Conservation (phyloP, 2,113 vertebrate genomes). For the Anser cygnoides region DNA sequence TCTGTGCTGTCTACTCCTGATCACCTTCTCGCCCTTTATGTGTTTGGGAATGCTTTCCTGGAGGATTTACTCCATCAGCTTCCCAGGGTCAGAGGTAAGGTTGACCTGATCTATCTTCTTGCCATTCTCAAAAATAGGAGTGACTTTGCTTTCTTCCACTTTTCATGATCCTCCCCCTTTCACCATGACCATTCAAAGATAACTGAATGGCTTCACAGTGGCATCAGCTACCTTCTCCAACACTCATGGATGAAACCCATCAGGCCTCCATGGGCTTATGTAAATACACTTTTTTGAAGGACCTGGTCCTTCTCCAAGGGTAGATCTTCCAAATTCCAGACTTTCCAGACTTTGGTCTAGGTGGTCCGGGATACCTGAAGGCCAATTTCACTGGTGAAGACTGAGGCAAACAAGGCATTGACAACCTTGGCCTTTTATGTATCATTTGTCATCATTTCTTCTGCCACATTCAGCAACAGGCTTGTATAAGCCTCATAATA, state of each 20-base stretch:
- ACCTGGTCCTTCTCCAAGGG: background rate
- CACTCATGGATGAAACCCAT: background rate
- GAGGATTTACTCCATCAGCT: background rate
- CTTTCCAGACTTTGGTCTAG: background rate
- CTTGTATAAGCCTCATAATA: background rate
- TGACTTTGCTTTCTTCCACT: background rate
- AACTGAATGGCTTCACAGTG: background rate
- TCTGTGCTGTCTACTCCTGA: background rate
- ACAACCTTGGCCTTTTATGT: background rate
- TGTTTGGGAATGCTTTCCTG: background rate
- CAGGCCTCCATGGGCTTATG: background rate
- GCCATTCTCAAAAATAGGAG: background rate
- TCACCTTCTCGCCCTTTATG: background rate
- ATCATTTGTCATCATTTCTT: background rate
- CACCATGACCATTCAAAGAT: background rate
- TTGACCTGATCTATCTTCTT: background rate
- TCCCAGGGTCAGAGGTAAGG: background rate
- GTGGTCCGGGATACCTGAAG: background rate
- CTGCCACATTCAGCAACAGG: rapidly evolving
- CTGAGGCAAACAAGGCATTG: background rate
- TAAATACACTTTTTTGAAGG: background rate
- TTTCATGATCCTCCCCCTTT: background rate
- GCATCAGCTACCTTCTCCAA: background rate
- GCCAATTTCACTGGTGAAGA: background rate
- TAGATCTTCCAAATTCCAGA: background rate